Evolutionary conservation across 2,113 vertebrate genomes (phyloP).

Genomic region (Polypterus senegalus): DNA sequence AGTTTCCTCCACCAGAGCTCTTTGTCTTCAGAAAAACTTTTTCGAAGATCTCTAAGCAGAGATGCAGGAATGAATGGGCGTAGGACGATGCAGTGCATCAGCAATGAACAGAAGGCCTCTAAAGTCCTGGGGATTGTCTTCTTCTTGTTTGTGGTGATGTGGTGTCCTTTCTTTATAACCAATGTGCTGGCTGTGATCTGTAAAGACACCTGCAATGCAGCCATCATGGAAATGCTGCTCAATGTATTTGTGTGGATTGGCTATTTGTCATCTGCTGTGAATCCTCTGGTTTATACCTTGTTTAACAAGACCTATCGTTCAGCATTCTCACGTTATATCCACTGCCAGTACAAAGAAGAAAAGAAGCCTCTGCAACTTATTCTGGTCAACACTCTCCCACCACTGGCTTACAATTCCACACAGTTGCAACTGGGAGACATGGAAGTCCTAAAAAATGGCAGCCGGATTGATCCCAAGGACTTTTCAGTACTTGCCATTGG

Average conservation of each 20-base stretch:
- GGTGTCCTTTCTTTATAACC: constrained; percentile 94
- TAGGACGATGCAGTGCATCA: constrained; percentile 86
- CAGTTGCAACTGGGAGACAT: constrained; percentile 54
- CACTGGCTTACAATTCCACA: constrained; percentile 71
- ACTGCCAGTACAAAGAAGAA: constrained; percentile 74
- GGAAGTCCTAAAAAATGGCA: constrained; percentile 44
- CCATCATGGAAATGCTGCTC: constrained; percentile 62
- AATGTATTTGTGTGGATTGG: constrained; percentile 95
- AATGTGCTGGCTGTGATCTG: constrained; percentile 84
- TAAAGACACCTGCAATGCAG: constrained; percentile 54
- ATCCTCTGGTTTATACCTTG: constrained; percentile 83
- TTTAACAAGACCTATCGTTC: constrained; percentile 90
- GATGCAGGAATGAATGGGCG: constrained; percentile 50
- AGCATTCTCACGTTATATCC: constrained; percentile 77
- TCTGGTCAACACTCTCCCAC: constrained; percentile 82
- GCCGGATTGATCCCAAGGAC: constrained; percentile 40
- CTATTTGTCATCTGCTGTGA: constrained; percentile 87
- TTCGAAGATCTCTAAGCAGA: constrained; percentile 65
- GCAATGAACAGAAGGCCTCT: constrained; percentile 90
- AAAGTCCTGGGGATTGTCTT: constrained; percentile 95
- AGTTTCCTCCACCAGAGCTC: constrained; percentile 76
- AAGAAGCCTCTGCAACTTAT: constrained; percentile 83
- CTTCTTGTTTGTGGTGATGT: constrained; percentile 93
- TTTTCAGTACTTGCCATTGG: constrained; percentile 38
- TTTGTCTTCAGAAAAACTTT: constrained; percentile 76